These are phyloP conservation scores for Mirza zaza DNA, from an alignment of 2,113 vertebrate genomes.

Conservation along the genomic window DNA sequence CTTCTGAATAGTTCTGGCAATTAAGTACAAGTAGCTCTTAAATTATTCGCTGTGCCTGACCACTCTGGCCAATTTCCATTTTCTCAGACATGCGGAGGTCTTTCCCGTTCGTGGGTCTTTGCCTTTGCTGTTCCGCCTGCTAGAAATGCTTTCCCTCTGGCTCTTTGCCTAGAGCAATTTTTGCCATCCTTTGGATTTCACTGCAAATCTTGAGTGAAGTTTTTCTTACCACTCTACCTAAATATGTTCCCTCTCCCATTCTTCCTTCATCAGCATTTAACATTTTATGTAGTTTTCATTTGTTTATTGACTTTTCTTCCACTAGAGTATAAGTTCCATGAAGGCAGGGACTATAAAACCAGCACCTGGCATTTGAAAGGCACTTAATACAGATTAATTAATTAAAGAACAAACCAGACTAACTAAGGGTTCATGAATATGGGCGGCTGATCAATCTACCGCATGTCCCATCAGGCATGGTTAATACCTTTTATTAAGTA, in stretches of 20 bases:
- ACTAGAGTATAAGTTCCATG: not conserved
- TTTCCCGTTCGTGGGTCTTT: not conserved
- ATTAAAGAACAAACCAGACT: not conserved
- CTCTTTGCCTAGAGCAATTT: not conserved
- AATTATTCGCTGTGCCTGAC: not conserved
- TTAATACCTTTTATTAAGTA: not conserved
- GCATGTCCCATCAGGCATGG: not conserved
- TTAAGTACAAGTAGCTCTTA: not conserved
- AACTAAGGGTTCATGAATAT: not conserved
- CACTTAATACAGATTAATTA: not conserved
- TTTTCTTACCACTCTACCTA: not conserved
- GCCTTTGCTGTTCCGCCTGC: not conserved
- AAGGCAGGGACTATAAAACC: not conserved
- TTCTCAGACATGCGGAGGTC: not conserved
- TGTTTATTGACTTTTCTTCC: not conserved
- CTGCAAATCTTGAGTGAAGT: not conserved
- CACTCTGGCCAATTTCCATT: not conserved
- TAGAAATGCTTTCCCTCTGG: not conserved
- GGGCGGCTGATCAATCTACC: not conserved
- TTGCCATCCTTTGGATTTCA: not conserved
- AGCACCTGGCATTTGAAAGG: not conserved
- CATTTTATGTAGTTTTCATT: not conserved
- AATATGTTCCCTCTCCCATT: not conserved
- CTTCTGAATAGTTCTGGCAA: not conserved
- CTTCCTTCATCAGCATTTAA: not conserved